Conservation (phyloP, 2,888 invertebrate species). For the Diloba caeruleocephala region DNA sequence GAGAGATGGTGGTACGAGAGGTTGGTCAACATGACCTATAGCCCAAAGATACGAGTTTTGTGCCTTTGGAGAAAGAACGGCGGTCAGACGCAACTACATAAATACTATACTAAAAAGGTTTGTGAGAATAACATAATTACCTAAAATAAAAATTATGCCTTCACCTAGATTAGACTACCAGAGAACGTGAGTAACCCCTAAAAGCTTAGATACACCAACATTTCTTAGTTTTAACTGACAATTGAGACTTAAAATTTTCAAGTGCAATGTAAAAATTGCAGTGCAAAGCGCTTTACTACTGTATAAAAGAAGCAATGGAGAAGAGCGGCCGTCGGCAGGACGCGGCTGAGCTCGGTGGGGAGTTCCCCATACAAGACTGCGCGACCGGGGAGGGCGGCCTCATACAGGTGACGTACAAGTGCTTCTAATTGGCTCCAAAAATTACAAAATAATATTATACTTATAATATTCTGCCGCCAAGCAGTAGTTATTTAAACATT, state of each 20-base stretch:
- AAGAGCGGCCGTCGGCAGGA: slow-evolving; percentile 93
- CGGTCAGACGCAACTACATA: slow-evolving; percentile 98
- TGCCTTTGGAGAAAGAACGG: slow-evolving; percentile 99
- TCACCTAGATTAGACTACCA: too few species aligned
- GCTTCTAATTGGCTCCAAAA: too few species aligned
- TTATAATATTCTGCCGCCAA: too few species aligned
- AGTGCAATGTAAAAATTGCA: slow-evolving; percentile 76
- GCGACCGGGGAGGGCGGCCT: slow-evolving; percentile 99
- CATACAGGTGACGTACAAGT: slow-evolving; percentile 90
- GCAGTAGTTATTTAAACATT: too few species aligned
- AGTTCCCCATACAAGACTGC: slow-evolving; percentile 99
- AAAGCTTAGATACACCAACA: too few species aligned
- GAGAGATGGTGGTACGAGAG: slow-evolving; percentile 99
- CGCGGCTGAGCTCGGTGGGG: slow-evolving; percentile 95
- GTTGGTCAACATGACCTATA: slow-evolving; percentile 99
- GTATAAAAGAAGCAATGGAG: slow-evolving; percentile 99
- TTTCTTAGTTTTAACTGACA: too few species aligned
- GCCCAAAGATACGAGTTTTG: slow-evolving; percentile 98
- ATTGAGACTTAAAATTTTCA: background rate
- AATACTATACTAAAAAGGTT: slow-evolving; percentile 99
- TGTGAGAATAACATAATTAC: too few species aligned
- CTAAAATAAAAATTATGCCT: too few species aligned
- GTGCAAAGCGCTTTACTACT: slow-evolving; percentile 99
- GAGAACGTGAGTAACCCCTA: too few species aligned
- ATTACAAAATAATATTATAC: too few species aligned